Percentiles rank a stretch among this genome's conserved stretches.
Conservation (phyloP, 2,888 invertebrate genomes). For the Ypsolopha scabrella region DNA sequence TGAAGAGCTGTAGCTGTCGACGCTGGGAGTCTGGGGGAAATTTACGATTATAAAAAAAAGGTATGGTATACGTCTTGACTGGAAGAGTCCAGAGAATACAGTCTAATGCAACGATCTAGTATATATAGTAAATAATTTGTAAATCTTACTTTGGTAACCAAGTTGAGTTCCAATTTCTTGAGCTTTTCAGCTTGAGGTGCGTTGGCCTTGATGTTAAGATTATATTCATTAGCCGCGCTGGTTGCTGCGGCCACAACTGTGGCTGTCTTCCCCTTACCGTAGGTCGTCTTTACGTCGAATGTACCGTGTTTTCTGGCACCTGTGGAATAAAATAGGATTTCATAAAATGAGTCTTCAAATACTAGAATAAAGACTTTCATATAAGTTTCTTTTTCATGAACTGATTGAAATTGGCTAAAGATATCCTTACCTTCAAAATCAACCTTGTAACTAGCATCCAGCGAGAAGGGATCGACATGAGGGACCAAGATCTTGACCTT, state of each 20-base stretch:
- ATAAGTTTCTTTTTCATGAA: too few relatives aligned
- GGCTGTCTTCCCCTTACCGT: constrained; percentile 54
- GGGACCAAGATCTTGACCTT: constrained; percentile 52
- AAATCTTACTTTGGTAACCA: constrained; percentile 52
- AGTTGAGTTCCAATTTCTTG: constrained; percentile 56
- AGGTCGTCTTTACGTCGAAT: constrained; percentile 44
- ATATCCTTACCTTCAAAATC: constrained; percentile 32
- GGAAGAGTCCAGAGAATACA: not conserved
- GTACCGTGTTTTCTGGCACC: constrained; percentile 34
- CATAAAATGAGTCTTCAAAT: not conserved
- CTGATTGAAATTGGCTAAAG: not conserved
- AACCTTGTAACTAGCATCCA: constrained; percentile 52
- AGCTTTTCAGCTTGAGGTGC: constrained; percentile 55
- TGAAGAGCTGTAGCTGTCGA: constrained; percentile 41
- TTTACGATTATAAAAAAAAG: not conserved
- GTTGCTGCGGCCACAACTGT: constrained; percentile 42
- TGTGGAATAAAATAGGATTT: constrained; percentile 13
- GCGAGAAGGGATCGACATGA: constrained; percentile 52
- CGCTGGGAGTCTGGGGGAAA: constrained; percentile 33
- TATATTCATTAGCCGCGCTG: constrained; percentile 29
- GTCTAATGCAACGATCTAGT: not conserved
- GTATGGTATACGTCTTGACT: not conserved
- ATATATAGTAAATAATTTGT: not conserved
- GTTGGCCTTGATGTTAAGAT: constrained; percentile 27
- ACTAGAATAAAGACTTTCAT: too few relatives aligned